Evolutionary conservation across 2,888 invertebrate genomes (phyloP).

Genomic region (Argyra leucocephala): DNA sequence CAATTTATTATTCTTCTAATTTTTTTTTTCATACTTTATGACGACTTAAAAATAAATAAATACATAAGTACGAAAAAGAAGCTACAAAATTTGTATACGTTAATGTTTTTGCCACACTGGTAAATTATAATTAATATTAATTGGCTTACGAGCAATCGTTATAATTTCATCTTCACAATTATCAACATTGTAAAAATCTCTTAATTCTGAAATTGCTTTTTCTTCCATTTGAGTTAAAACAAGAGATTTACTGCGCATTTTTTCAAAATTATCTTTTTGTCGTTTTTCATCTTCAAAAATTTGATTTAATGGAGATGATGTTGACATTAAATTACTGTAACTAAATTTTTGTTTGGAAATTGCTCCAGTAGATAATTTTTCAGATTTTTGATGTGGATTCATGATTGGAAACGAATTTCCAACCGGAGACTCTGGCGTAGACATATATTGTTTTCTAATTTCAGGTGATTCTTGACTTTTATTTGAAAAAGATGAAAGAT

Average conservation of each 20-base stretch:
- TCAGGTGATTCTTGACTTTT: conserved; percentile 34
- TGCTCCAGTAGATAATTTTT: conserved; percentile 11
- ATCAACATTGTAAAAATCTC: conserved; percentile 62
- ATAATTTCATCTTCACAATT: conserved; percentile 64
- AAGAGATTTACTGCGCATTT: conserved; percentile 64
- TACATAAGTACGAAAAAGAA: no score
- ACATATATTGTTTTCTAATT: conserved; percentile 16
- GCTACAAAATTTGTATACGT: neutral
- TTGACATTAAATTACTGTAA: conserved; percentile 39
- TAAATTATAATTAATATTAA: neutral
- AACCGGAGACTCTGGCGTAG: neutral
- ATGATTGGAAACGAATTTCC: neutral
- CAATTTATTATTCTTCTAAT: no score
- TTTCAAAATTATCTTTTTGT: conserved; percentile 60
- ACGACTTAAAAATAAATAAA: no score
- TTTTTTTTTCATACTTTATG: no score
- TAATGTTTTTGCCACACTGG: neutral
- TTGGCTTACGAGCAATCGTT: conserved; percentile 46
- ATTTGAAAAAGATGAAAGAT: conserved; percentile 33
- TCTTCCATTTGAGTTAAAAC: conserved; percentile 78
- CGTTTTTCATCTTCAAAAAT: conserved; percentile 66
- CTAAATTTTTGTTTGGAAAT: conserved; percentile 17
- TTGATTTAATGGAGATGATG: conserved; percentile 31
- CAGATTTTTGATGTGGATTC: neutral
- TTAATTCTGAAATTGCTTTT: conserved; percentile 70